Conservation (phyloP, 1,140 invertebrate genomes). For the Drosophila athabasca region DNA sequence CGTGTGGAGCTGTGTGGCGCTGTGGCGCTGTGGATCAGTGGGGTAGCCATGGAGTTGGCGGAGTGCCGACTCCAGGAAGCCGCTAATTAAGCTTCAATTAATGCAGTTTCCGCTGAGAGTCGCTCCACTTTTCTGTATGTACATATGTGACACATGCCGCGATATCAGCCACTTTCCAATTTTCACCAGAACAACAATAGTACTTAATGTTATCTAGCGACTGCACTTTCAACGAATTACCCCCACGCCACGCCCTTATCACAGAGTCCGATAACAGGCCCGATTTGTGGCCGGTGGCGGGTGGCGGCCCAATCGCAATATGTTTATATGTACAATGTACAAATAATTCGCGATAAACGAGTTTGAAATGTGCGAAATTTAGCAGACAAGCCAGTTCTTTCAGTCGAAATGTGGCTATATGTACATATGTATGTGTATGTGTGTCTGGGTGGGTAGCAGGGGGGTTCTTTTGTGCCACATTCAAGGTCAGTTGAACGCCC, state of each 20-base stretch:
- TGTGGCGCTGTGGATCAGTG: not conserved
- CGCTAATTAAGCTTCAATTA: slow-evolving; percentile 71
- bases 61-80: slow-evolving; percentile 61
- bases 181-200: slow-evolving; percentile 7
- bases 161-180: slow-evolving; percentile 14
- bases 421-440: not conserved
- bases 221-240: slow-evolving; percentile 39
- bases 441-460: slow-evolving; percentile 23
- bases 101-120: slow-evolving; percentile 46
- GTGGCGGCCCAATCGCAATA: too few species aligned
- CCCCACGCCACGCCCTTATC: too few species aligned
- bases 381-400: slow-evolving; percentile 25
- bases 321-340: slow-evolving; percentile 15
- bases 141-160: slow-evolving; percentile 24
- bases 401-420: slow-evolving; percentile 29
- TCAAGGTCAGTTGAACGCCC: slow-evolving; percentile 49
- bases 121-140: slow-evolving; percentile 6
- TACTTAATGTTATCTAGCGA: slow-evolving; percentile 12
- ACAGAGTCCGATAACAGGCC: slow-evolving; percentile 24
- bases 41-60: slow-evolving; percentile 1
- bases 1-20: slow-evolving; percentile 18
- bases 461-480: slow-evolving; percentile 11
- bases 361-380: slow-evolving; percentile 66
- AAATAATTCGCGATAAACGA: slow-evolving; percentile 62
- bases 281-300: slow-evolving; percentile 19